phyloP scores from a whole-genome alignment of 2,113 vertebrate species.

The Eupsittula cactorum region DNA sequence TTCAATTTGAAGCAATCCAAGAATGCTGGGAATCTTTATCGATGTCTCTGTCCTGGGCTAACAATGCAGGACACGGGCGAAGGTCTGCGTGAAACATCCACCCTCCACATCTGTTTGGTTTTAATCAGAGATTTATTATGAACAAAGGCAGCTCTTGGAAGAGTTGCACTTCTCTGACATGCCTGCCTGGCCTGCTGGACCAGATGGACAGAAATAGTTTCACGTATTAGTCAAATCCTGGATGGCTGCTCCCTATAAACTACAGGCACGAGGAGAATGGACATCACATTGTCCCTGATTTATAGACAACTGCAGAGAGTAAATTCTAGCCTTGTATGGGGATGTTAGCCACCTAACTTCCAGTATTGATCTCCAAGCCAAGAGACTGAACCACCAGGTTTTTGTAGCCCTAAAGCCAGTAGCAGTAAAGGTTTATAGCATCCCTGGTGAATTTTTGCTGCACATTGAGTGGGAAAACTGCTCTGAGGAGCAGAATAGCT shows the following conservation, averaged over 20 bases:
- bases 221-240: conserved; percentile 42
- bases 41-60: background rate
- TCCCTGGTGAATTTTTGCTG: background rate
- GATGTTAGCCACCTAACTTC: conserved; percentile 2
- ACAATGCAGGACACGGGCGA: background rate
- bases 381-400: background rate
- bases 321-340: conserved; percentile 21
- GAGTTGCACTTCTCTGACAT: background rate
- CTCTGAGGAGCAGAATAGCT: background rate
- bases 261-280: background rate
- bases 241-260: conserved; percentile 23
- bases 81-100: background rate
- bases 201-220: conserved; percentile 51
- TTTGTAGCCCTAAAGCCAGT: conserved; percentile 1
- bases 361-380: conserved; percentile 30
- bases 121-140: background rate
- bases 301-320: background rate
- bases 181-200: conserved; percentile 9
- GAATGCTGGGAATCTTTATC: conserved; percentile 15
- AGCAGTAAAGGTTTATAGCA: conserved; percentile 37
- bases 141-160: conserved; percentile 53
- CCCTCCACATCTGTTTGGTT: conserved; percentile 52
- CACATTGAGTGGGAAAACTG: background rate
- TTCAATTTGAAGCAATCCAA: background rate
- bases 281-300: background rate